Conservation (phyloP, 2,113 vertebrate genomes). For the Mormoops blainvillei region DNA sequence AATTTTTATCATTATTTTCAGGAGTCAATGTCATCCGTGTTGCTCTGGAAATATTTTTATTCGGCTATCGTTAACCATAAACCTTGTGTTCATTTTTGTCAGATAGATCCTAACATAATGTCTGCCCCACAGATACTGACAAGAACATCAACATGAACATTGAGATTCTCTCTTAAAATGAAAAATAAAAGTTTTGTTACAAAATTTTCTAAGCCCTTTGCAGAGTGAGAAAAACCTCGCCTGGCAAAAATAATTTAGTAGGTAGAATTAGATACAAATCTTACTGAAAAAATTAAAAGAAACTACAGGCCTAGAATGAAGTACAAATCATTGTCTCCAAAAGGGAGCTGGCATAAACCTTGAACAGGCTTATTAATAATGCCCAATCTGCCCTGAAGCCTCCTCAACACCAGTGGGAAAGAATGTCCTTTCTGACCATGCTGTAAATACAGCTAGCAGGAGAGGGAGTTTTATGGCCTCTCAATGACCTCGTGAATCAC, state of each 20-base stretch:
- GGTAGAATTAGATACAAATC: slow-evolving; percentile 42
- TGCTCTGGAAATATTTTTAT: neutral
- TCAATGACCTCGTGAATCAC: neutral
- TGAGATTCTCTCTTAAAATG: slow-evolving; percentile 8
- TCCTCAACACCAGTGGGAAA: neutral
- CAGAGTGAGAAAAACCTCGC: neutral
- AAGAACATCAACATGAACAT: neutral
- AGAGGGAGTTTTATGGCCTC: neutral
- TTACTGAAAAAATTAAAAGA: neutral
- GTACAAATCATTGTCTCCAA: slow-evolving; percentile 35
- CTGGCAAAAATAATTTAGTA: slow-evolving; percentile 43
- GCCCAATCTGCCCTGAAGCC: neutral
- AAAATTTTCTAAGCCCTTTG: neutral
- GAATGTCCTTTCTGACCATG: neutral
- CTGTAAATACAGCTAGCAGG: neutral
- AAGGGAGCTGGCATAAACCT: neutral
- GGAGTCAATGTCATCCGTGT: neutral
- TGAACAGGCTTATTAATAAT: slow-evolving; percentile 43
- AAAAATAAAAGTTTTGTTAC: neutral
- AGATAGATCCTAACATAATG: neutral
- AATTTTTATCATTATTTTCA: neutral
- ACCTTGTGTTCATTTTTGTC: neutral
- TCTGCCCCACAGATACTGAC: neutral
- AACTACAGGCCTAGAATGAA: neutral
- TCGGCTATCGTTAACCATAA: neutral